A percentile compares a stretch with the other conserved stretches of the same genome.
Conservation (phyloP, 2,113 vertebrate genomes). For the Amphilophus citrinellus region DNA sequence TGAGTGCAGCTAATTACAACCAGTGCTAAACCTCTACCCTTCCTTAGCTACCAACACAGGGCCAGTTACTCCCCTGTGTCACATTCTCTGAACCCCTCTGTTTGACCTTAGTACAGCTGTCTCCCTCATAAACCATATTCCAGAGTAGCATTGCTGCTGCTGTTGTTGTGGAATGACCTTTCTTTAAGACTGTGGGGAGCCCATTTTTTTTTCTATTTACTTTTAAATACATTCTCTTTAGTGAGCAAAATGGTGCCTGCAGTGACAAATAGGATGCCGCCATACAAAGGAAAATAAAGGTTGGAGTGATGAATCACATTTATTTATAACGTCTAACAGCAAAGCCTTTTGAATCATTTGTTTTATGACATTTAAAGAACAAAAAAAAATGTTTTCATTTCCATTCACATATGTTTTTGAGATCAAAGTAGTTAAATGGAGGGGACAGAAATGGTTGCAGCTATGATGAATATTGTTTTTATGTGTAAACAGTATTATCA, state of each 20-base stretch:
- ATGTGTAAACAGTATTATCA: background rate
- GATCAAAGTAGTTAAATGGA: background rate
- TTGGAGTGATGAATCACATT: constrained; percentile 5
- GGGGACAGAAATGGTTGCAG: background rate
- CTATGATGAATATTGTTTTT: constrained; percentile 1
- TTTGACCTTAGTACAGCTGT: constrained; percentile 72
- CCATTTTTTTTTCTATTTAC: background rate
- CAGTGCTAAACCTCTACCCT: constrained; percentile 34
- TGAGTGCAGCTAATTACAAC: constrained; percentile 47
- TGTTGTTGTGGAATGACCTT: background rate
- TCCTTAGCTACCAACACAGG: constrained; percentile 23
- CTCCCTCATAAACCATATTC: constrained; percentile 50
- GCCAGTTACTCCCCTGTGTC: constrained; percentile 36
- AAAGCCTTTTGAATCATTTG: constrained; percentile 10
- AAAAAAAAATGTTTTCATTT: background rate
- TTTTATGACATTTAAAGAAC: constrained; percentile 4
- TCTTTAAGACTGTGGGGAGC: constrained; percentile 1
- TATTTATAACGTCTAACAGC: background rate
- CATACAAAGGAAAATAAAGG: background rate
- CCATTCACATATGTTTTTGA: background rate
- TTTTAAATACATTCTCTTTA: constrained; percentile 13
- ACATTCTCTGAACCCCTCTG: constrained; percentile 42
- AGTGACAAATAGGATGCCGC: constrained; percentile 16
- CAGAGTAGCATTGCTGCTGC: background rate
- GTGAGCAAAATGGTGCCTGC: background rate